Percentiles rank a stretch among this genome's conserved stretches.
phyloP scores from a whole-genome alignment of 2,113 vertebrate genomes.

The Glaucidium brasilianum region DNA sequence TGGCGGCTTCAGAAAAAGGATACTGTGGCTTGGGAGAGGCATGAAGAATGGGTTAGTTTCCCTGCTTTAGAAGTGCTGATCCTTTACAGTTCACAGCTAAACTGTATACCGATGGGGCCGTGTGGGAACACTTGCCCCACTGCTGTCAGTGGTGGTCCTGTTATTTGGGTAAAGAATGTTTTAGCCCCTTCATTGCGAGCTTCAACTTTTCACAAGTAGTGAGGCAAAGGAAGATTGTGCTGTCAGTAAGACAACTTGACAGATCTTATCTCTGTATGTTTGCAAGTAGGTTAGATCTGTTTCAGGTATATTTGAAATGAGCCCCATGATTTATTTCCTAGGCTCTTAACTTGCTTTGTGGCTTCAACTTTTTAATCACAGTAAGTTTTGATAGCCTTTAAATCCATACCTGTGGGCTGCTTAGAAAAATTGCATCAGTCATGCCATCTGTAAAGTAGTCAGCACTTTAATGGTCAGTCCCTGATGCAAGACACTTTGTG shows the following conservation, averaged over 20 bases:
- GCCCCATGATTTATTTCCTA: not conserved
- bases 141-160: not conserved
- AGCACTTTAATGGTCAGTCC: not conserved
- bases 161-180: not conserved
- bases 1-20: not conserved
- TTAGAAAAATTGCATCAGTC: not conserved
- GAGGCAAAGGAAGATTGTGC: not conserved
- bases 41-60: not conserved
- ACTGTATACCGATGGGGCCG: accelerated
- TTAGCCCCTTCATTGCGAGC: not conserved
- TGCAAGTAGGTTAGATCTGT: not conserved
- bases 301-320: not conserved
- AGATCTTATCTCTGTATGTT: not conserved
- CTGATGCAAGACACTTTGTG: not conserved
- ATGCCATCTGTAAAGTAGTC: not conserved
- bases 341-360: not conserved
- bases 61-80: not conserved
- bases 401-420: not conserved
- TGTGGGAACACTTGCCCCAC: not conserved
- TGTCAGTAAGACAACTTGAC: not conserved
- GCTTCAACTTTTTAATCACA: not conserved
- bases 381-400: not conserved
- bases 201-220: not conserved
- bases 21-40: not conserved
- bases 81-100: not conserved